Percentiles rank a stretch among this genome's conserved stretches.
Evolutionary conservation across 1,140 invertebrate genomes (phyloP).

Genomic region (Anthonomus grandis): DNA sequence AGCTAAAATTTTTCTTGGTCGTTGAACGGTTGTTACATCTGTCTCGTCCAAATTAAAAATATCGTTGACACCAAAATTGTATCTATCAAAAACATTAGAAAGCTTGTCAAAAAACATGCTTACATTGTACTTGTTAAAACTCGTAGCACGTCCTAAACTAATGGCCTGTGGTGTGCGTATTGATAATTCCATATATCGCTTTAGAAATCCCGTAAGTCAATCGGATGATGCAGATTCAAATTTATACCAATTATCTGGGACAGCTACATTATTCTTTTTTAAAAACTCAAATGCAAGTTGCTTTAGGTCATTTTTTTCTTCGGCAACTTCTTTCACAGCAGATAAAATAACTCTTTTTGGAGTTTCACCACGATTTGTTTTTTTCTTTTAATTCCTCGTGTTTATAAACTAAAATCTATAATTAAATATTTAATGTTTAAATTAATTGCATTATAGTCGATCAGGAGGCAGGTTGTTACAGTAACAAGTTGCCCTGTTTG

Average conservation of each 20-base stretch:
- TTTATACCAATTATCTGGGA: neutral
- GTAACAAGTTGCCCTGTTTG: too few species aligned
- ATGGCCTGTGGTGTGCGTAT: neutral
- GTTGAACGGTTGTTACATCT: slow-evolving; percentile 12
- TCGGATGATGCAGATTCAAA: neutral
- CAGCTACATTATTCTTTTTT: neutral
- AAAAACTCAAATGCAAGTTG: neutral
- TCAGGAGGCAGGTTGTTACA: neutral
- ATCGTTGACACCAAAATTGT: neutral
- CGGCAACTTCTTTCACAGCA: neutral
- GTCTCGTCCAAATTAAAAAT: slow-evolving; percentile 21
- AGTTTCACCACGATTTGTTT: too few species aligned
- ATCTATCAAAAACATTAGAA: neutral
- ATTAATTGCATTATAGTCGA: neutral
- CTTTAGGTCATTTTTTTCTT: neutral
- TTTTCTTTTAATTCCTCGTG: too few species aligned
- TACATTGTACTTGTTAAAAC: neutral
- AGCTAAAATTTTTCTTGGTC: slow-evolving; percentile 15
- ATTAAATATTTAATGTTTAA: neutral
- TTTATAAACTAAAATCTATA: too few species aligned
- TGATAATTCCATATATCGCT: neutral
- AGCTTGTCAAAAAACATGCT: neutral
- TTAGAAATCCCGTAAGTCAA: neutral
- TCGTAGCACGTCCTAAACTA: neutral
- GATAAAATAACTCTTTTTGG: neutral